These are phyloP conservation scores for Nomada lathburiana DNA, from an alignment of 2,888 invertebrate genomes.

Conservation along the genomic window DNA sequence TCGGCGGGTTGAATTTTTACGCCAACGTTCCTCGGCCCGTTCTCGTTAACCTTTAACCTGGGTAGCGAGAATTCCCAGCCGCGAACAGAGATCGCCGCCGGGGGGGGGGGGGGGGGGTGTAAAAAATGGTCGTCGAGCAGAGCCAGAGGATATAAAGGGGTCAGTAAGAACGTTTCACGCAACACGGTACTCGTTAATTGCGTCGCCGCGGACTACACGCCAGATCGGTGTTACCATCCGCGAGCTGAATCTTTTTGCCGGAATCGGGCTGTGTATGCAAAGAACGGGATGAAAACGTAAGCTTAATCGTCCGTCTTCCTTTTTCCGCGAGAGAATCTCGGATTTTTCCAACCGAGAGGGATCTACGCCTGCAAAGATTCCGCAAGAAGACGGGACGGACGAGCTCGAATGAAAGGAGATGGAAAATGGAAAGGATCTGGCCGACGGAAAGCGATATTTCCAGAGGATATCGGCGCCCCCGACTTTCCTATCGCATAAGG, in stretches of 20 bases:
- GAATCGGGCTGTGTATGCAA: neutral
- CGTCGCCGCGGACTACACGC: neutral
- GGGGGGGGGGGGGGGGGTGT: too few relatives aligned
- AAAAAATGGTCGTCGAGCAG: neutral
- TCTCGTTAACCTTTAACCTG: neutral
- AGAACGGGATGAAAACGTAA: slow-evolving; percentile 12
- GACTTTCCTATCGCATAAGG: slow-evolving; percentile 44
- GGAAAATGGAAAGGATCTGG: neutral
- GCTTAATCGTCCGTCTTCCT: neutral
- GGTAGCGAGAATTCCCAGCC: neutral
- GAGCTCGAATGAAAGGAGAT: neutral
- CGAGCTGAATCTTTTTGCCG: neutral
- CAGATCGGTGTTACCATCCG: neutral
- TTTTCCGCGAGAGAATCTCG: neutral
- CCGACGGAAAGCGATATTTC: slow-evolving; percentile 49
- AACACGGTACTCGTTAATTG: slow-evolving; percentile 36
- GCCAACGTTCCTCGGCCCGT: neutral
- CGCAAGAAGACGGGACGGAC: neutral
- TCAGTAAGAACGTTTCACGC: neutral
- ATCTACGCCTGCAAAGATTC: neutral
- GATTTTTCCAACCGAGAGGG: slow-evolving; percentile 1
- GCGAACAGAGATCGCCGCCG: neutral
- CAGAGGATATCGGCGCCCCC: slow-evolving; percentile 48
- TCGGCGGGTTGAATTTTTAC: slow-evolving; percentile 5
- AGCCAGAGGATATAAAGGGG: neutral